Evolutionary conservation across 2,797 vertebrate genomes (phyloP).

Genomic region (Danio tinwini): DNA sequence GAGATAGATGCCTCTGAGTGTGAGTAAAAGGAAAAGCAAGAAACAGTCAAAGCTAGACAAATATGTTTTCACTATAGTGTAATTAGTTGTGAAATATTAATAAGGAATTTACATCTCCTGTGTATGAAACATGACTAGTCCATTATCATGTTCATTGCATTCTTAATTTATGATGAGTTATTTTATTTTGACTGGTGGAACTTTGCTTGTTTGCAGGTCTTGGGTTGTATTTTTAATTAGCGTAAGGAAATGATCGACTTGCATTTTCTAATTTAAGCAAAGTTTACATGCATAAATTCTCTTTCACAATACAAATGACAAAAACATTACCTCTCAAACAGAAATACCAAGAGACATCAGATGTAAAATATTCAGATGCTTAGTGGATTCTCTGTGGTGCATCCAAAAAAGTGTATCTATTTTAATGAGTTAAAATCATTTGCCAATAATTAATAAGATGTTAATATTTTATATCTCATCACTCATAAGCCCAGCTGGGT

Average conservation of each 20-base stretch:
- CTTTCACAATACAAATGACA: constrained; percentile 8
- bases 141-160: neutral
- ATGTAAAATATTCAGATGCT: constrained; percentile 9
- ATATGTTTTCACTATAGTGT: neutral
- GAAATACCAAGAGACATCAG: constrained; percentile 1
- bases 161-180: neutral
- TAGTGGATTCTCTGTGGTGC: constrained; percentile 21
- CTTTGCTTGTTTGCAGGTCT: neutral
- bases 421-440: constrained; percentile 50
- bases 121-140: neutral
- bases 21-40: constrained; percentile 7
- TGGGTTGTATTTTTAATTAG: neutral
- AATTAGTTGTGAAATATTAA: constrained; percentile 15
- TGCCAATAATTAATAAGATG: constrained; percentile 54
- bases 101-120: neutral
- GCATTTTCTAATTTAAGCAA: neutral
- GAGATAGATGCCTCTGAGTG: constrained; percentile 1
- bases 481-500: constrained; percentile 58
- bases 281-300: neutral
- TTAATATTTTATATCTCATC: constrained; percentile 59
- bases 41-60: neutral
- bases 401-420: constrained; percentile 36
- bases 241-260: neutral
- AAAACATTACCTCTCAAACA: neutral
- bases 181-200: neutral